Evolutionary conservation across 64 coral and sea anemone species (phyloP).

Genomic region (Actinia equina): DNA sequence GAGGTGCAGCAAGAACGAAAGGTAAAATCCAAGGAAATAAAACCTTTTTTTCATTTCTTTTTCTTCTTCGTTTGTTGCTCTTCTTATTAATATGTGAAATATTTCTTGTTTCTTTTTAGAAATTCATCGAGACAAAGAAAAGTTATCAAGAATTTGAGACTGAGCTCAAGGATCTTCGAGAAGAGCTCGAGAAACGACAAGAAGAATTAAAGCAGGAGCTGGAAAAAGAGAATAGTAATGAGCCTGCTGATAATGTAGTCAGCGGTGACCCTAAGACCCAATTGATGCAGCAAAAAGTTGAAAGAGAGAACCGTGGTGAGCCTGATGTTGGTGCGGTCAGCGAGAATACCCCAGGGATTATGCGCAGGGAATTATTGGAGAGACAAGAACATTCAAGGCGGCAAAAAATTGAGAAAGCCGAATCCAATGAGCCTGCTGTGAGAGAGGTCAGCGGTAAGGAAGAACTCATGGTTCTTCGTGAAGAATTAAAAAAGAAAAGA

Average conservation of each 20-base stretch:
- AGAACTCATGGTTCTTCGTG: background rate
- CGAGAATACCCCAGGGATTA: too few species aligned
- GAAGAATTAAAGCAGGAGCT: background rate
- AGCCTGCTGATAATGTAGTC: background rate
- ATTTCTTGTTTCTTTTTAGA: background rate
- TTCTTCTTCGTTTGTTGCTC: background rate
- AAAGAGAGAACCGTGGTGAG: background rate
- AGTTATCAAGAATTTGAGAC: background rate
- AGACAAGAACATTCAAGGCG: background rate
- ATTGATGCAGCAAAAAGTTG: background rate
- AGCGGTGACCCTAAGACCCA: background rate
- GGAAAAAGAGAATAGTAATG: background rate
- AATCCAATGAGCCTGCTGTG: background rate
- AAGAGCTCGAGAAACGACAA: slow-evolving; percentile 10
- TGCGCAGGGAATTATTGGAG: background rate
- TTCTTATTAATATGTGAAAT: background rate
- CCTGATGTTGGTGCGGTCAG: background rate
- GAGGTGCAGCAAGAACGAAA: background rate
- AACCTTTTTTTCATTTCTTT: too few species aligned
- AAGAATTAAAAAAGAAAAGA: background rate
- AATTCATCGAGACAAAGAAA: slow-evolving; percentile 2
- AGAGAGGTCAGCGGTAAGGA: background rate
- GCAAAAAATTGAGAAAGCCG: background rate
- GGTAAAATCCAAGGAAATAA: background rate
- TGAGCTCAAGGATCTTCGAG: background rate